These are phyloP conservation scores for Cybosia mesomella DNA, from an alignment of 2,888 invertebrate species.

Conservation along the genomic window DNA sequence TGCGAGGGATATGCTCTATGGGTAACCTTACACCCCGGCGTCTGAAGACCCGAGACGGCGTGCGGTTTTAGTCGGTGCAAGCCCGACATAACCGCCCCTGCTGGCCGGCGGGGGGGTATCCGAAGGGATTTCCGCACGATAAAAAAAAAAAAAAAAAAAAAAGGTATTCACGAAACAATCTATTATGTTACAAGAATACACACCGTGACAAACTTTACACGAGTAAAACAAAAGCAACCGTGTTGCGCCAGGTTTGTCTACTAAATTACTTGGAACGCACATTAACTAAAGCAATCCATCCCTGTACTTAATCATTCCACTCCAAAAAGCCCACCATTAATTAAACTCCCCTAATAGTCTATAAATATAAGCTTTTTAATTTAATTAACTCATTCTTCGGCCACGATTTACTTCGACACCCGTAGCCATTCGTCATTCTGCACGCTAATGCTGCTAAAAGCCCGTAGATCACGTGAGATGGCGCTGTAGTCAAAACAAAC, in stretches of 20 bases:
- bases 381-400: constrained; percentile 50
- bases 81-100: too few species aligned
- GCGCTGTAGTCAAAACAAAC: constrained; percentile 69
- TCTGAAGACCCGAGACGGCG: too few species aligned
- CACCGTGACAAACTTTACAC: not conserved
- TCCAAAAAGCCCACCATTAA: constrained; percentile 13
- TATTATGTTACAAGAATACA: constrained; percentile 1
- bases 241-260: not conserved
- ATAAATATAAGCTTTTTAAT: constrained; percentile 43
- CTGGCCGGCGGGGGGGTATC: too few species aligned
- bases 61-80: too few species aligned
- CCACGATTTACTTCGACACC: constrained; percentile 39
- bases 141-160: too few species aligned
- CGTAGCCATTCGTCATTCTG: constrained; percentile 46
- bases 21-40: too few species aligned
- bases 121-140: too few species aligned
- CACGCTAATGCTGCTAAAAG: constrained; percentile 57
- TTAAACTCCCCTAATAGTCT: constrained; percentile 21
- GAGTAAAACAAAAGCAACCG: constrained; percentile 1
- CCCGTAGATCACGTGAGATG: constrained; percentile 72
- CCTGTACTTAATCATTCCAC: constrained; percentile 7
- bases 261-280: constrained; percentile 6
- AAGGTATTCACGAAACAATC: not conserved
- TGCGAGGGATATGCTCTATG: too few species aligned
- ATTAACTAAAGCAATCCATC: constrained; percentile 3